Base-by-base conservation (phyloP, 2,797 vertebrate genomes). In the Neomorphus geoffroyi region DNA sequence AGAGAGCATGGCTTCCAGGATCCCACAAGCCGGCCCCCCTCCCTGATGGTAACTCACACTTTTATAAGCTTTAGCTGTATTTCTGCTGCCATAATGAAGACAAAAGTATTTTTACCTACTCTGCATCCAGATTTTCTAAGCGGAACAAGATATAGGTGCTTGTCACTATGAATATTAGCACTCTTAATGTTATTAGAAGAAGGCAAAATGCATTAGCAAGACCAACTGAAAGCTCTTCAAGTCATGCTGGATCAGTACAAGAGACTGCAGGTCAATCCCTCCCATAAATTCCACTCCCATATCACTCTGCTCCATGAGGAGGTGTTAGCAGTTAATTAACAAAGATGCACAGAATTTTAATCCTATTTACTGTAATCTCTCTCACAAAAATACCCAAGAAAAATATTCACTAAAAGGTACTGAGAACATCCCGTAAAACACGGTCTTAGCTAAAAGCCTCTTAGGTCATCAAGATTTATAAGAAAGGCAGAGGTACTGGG, bases 11-110 rank as follows among this genome's bases (percentile, higher is more conserved):
- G 37, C 30, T 69, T 62, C 11, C 50, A 26, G 50, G 14, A 72
- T 82, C 48, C 46, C 43, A 51, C 27, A 46, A 1, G 1, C 26
- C 8, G 7, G 27, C 9, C 18, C 41, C 5, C 5, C 6, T 30
- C 9, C 27, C 30, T 45, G 37, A 37, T 16, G 15, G 8, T 10
- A 87, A 57, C 81, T 80, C 0, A 0, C 14, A 75, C 8, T 14
- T 66, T 80, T 35, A 65, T 1, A 5, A 89, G 35, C 21, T 61
- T 51, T 45, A 84, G 32, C 22, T 77, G 35, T 33, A 32, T 3
- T 69, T 46, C 27, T 75, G 46, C 46, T 81, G 73, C 11, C 73
- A 60, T 28, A 48, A 12, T 26, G 28, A 22, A 81, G 32, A 33
- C 26, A 30, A 58, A 13, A 61, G 37, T 16, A 56, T 67, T 91